phyloP scores from a whole-genome alignment of 2,797 vertebrate species.

The Sebastes minor region DNA sequence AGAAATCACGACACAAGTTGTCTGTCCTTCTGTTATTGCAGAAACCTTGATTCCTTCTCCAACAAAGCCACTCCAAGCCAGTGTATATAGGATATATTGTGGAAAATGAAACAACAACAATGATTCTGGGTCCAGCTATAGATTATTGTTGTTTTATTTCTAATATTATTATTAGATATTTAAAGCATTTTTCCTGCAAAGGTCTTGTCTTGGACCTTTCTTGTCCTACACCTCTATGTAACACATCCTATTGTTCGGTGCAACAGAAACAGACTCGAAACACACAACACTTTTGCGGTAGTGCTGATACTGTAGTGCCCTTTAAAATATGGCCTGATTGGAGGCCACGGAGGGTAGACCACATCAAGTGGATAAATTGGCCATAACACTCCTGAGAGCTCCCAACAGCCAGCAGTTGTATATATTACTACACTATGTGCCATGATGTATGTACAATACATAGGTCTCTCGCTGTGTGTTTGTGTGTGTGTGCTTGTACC shows the following conservation, averaged over 20 bases:
- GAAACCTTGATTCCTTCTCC: not conserved
- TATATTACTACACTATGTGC: conserved; percentile 22
- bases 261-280: not conserved
- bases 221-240: not conserved
- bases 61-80: not conserved
- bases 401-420: conserved; percentile 14
- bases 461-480: not conserved
- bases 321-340: conserved; percentile 45
- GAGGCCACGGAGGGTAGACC: conserved; percentile 28
- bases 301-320: not conserved
- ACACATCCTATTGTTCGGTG: not conserved
- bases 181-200: not conserved
- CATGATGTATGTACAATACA: not conserved
- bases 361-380: conserved; percentile 49
- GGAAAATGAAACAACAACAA: not conserved
- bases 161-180: not conserved
- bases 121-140: not conserved
- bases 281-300: not conserved
- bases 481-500: not conserved
- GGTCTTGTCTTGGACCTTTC: not conserved
- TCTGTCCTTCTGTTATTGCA: not conserved
- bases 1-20: not conserved
- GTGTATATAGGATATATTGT: not conserved
- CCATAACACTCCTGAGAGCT: conserved; percentile 32
- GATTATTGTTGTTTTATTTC: not conserved